Evolutionary conservation across 2,113 vertebrate species (phyloP).

Genomic region (Pristiophorus japonicus): DNA sequence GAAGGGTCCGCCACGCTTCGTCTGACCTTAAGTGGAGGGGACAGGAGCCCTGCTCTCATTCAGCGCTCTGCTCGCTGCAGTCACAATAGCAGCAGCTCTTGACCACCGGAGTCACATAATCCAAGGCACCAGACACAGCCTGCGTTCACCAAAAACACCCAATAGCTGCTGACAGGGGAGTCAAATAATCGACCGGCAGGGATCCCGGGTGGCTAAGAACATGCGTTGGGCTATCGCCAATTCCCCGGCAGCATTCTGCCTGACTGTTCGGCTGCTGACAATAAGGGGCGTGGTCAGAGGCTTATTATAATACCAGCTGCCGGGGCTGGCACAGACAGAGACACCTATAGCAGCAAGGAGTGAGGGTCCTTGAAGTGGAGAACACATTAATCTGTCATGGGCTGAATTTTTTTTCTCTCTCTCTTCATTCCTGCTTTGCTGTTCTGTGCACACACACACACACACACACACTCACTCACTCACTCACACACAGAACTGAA

Average conservation of each 20-base stretch:
- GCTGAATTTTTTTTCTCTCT: conserved; percentile 16
- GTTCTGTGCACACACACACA: background rate
- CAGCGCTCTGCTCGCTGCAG: background rate
- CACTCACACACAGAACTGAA: background rate
- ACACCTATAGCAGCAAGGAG: conserved; percentile 29
- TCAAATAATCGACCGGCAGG: background rate
- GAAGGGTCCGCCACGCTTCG: background rate
- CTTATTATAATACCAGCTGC: background rate
- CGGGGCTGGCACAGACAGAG: background rate
- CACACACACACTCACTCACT: background rate
- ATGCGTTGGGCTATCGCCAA: background rate
- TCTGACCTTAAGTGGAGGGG: background rate
- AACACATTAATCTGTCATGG: conserved; percentile 37
- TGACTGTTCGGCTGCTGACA: too few relatives aligned
- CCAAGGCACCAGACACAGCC: background rate
- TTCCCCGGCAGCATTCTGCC: background rate
- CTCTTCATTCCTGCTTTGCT: background rate
- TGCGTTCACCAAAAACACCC: background rate
- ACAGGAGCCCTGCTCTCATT: background rate
- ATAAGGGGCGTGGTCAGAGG: background rate
- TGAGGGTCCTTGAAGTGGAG: conserved; percentile 34
- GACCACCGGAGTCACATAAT: background rate
- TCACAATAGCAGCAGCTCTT: background rate
- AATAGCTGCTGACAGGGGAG: background rate
- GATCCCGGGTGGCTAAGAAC: background rate